Percentiles rank a stretch among this genome's conserved stretches.
These are phyloP conservation scores for Tarsius wallacei DNA, from an alignment of 2,797 vertebrate species.

Conservation along the genomic window DNA sequence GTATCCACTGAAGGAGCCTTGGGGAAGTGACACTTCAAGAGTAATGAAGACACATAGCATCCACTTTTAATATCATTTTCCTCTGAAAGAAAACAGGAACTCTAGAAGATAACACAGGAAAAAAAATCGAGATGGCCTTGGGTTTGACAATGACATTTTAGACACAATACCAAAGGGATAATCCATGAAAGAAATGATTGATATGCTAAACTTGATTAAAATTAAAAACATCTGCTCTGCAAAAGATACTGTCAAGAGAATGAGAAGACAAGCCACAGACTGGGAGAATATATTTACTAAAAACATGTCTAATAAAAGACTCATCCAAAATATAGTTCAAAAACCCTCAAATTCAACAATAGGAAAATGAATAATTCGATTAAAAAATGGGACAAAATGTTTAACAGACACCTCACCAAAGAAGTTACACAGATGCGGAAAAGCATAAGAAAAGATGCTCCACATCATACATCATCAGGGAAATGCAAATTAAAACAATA, in stretches of 20 bases:
- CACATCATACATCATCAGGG: not conserved
- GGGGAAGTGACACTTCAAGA: not conserved
- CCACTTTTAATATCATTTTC: not conserved
- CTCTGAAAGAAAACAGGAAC: not conserved
- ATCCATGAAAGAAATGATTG: not conserved
- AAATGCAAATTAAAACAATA: conserved; percentile 35
- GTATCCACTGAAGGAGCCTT: not conserved
- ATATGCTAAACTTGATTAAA: conserved; percentile 48
- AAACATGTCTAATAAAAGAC: not conserved
- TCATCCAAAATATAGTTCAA: conserved; percentile 3
- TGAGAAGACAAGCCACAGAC: conserved; percentile 24
- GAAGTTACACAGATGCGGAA: not conserved
- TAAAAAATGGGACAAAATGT: not conserved
- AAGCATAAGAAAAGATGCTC: not conserved
- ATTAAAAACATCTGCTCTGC: not conserved
- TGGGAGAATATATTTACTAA: conserved; percentile 16
- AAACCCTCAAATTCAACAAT: not conserved
- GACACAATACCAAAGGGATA: not conserved
- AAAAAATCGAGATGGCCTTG: conserved; percentile 32
- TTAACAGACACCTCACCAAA: not conserved
- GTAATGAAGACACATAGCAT: not conserved
- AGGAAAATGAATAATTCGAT: not conserved
- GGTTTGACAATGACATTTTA: not conserved
- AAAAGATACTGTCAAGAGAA: not conserved
- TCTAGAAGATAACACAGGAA: not conserved